A percentile compares a stretch with the other conserved stretches of the same genome.
Conservation (phyloP, 2,113 vertebrate genomes). For the Rhynchomys soricoides region DNA sequence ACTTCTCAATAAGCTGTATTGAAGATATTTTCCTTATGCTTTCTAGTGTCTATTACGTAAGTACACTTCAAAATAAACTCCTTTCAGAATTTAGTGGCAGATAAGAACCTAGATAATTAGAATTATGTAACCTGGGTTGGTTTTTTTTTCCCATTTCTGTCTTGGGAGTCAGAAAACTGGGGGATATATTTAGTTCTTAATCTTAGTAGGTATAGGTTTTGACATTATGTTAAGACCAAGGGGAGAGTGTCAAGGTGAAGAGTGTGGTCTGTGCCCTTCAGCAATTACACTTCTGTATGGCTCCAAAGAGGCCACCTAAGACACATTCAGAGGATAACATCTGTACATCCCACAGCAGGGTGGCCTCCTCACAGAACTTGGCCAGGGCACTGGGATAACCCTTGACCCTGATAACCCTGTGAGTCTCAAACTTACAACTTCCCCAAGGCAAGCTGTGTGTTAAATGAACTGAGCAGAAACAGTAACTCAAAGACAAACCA, state of each 20-base stretch:
- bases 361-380: neutral
- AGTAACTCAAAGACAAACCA: neutral
- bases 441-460: neutral
- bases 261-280: neutral
- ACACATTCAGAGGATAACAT: neutral
- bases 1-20: neutral
- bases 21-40: constrained; percentile 15
- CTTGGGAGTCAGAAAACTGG: constrained; percentile 1
- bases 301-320: neutral
- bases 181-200: neutral
- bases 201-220: neutral
- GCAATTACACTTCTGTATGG: neutral
- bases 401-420: neutral
- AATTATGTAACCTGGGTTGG: neutral
- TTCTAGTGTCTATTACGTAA: neutral
- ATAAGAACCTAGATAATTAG: constrained; percentile 7
- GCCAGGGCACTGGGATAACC: neutral
- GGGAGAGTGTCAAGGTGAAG: neutral
- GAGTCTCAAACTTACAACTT: neutral
- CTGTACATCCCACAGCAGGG: neutral
- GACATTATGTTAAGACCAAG: neutral
- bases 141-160: constrained; percentile 39
- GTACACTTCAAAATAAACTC: constrained; percentile 27
- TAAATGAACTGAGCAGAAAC: neutral
- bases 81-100: constrained; percentile 31